Evolutionary conservation across 1,140 invertebrate species (phyloP), one percentile per base, ranked within the genome.

Genomic region (roundworm (Caenorhabditis elegans)): DNA sequence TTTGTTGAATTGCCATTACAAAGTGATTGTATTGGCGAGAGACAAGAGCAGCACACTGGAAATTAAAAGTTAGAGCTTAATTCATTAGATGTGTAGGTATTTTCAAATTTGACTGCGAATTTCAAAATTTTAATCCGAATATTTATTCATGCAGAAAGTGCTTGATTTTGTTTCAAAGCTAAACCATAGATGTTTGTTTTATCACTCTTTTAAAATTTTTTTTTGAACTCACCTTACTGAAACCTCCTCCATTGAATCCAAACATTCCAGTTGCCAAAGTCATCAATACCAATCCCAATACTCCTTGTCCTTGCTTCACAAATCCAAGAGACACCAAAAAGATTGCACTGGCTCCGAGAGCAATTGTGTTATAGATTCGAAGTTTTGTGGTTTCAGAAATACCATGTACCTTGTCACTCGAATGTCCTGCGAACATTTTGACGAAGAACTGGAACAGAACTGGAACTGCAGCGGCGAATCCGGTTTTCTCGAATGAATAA

Each of bases 11-110:
- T 5, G 88, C 87, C 78, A 88, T 75, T 3, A 87, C 89, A 36
- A 88, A 88, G 77, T 88, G 87, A 11, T 77, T 82, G 55, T 89
- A 87, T 39, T 88, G 87, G 48, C 88, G 86, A 11, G 88, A 88
- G 47, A 88, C 85, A 1, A 80, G 39, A 24, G 79, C 34, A 24
- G 79, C 26, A 39, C 79, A 80, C 79, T 80, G 60, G 43, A 60
- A 39, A 5, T 31, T 1, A 19, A 39, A 15, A 15, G 39, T 8
- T 31, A n/a, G n/a, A n/a, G n/a, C n/a, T n/a, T n/a, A n/a, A n/a
- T n/a, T n/a, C n/a, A n/a, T n/a, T n/a, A n/a, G n/a, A n/a, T n/a
- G n/a, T n/a, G n/a, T n/a, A n/a, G n/a, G n/a, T n/a, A n/a, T n/a
- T n/a, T n/a, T n/a, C n/a, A n/a, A n/a, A n/a, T n/a, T n/a, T n/a